phyloP scores from a whole-genome alignment of 2,888 invertebrate species.

The Germaria angustata region DNA sequence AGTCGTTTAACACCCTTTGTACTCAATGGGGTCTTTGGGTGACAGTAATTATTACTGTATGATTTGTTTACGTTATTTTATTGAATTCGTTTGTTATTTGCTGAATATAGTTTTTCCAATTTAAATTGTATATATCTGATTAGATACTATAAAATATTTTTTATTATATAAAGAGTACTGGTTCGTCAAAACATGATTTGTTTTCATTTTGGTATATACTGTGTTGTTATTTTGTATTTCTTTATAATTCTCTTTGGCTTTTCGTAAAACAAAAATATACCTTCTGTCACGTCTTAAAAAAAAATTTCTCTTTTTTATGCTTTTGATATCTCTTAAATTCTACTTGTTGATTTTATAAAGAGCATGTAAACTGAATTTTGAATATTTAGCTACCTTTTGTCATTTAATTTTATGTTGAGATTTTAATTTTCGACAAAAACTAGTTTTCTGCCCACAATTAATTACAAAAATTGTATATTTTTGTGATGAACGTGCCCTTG shows the following conservation, averaged over 20 bases:
- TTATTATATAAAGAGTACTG: conserved; percentile 71
- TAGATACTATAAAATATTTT: neutral
- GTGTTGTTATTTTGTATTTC: conserved; percentile 71
- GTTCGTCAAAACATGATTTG: conserved; percentile 76
- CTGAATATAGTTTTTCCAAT: neutral
- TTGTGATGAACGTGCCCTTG: too few species aligned
- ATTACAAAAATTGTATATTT: too few species aligned
- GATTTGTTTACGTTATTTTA: neutral
- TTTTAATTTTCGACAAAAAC: too few species aligned
- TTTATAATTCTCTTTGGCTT: conserved; percentile 61
- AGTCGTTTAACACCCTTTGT: conserved; percentile 69
- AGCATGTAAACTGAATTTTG: too few species aligned
- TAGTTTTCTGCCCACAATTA: too few species aligned
- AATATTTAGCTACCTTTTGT: too few species aligned
- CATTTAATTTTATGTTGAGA: too few species aligned
- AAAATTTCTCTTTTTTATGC: neutral
- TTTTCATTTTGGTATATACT: conserved; percentile 26
- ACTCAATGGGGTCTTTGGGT: conserved; percentile 21
- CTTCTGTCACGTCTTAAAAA: too few species aligned
- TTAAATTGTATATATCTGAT: conserved; percentile 14
- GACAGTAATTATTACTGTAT: neutral
- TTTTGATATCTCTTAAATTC: neutral
- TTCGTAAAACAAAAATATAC: neutral
- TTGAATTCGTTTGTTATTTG: conserved; percentile 4
- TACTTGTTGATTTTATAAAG: neutral